phyloP scores from a whole-genome alignment of 2,888 invertebrate genomes.

The Tipula helvola region DNA sequence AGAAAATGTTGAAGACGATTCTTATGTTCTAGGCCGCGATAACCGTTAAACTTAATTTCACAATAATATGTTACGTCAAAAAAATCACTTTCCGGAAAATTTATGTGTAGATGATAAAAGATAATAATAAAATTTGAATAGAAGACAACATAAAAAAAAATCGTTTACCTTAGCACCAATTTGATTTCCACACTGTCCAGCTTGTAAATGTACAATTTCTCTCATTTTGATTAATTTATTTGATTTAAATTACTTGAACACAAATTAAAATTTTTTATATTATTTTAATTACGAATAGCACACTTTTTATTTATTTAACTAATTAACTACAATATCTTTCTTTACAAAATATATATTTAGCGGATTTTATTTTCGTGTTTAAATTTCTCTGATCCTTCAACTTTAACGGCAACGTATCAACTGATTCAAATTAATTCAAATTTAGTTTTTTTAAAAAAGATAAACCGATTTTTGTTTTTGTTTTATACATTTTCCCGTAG shows the following conservation, averaged over 20 bases:
- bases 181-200: conserved; percentile 77
- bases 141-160: conserved; percentile 11
- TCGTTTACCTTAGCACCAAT: conserved; percentile 48
- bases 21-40: no score
- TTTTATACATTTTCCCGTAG: not conserved
- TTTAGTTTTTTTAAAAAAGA: not conserved
- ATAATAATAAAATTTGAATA: not conserved
- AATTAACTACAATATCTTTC: not conserved
- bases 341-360: not conserved
- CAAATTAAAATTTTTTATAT: not conserved
- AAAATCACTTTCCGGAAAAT: not conserved
- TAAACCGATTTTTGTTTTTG: not conserved
- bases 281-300: not conserved
- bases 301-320: not conserved
- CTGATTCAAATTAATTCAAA: not conserved
- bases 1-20: no score
- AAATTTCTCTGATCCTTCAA: not conserved
- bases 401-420: conserved; percentile 5
- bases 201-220: conserved; percentile 73
- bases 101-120: not conserved
- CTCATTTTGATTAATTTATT: conserved; percentile 45
- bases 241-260: not conserved
- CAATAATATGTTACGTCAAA: not conserved
- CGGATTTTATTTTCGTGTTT: not conserved
- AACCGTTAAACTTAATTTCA: not conserved